phyloP scores from a whole-genome alignment of 2,888 invertebrate genomes.

The Drosophila buzzatii region DNA sequence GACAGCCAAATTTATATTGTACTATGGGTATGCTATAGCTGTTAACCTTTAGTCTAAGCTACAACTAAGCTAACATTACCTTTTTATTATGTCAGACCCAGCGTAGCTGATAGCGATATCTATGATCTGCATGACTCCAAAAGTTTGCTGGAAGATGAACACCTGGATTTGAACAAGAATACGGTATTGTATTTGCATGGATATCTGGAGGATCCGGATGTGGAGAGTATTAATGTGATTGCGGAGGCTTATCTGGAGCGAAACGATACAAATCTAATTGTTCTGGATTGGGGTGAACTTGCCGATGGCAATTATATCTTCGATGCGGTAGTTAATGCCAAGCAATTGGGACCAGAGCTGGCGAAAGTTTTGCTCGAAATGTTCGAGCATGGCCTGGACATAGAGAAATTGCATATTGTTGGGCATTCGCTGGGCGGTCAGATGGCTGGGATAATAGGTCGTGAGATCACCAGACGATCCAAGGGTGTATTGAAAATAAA shows the following conservation, averaged over 20 bases:
- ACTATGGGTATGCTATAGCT: conserved; percentile 72
- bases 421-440: conserved; percentile 85
- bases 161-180: conserved; percentile 85
- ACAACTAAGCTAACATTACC: background rate
- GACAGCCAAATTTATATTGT: conserved; percentile 84
- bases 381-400: conserved; percentile 82
- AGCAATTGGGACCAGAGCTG: conserved; percentile 80
- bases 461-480: conserved; percentile 69
- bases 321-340: conserved; percentile 83
- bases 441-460: conserved; percentile 82
- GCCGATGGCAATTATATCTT: conserved; percentile 85
- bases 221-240: conserved; percentile 87
- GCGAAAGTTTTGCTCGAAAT: conserved; percentile 80
- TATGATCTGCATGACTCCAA: conserved; percentile 77
- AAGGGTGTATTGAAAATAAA: conserved; percentile 64
- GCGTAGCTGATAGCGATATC: conserved; percentile 75
- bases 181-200: conserved; percentile 88
- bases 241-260: conserved; percentile 83
- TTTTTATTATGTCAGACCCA: conserved; percentile 66
- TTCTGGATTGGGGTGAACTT: conserved; percentile 84
- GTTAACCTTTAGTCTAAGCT: background rate
- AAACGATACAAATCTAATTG: conserved; percentile 81
- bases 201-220: conserved; percentile 87
- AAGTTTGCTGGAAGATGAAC: conserved; percentile 70
- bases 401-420: conserved; percentile 82